Base-by-base conservation (phyloP, 2,113 vertebrate genomes). In the Protobothrops flavoviridis region DNA sequence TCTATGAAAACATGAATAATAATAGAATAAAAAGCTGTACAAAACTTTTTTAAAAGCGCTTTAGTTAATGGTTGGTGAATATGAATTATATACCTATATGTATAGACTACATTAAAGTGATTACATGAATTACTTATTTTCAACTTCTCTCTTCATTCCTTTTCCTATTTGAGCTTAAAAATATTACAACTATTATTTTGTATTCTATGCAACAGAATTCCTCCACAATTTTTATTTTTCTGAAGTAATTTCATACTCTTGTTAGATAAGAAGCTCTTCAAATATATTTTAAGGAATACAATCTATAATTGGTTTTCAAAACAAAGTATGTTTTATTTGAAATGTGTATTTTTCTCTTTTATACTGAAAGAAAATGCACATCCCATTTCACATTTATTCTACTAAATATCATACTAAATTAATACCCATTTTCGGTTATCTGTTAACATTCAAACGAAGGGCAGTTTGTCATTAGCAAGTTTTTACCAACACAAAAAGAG, bases 401-500 rank as follows among this genome's bases (percentile, higher is more conserved):
- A 94, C 85, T 69, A 33, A 93, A 93, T 50, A 90, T 29, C 39
- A 88, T 74, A 93, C 10, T 45, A 93, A 1, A 52, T 52, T 89
- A 89, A 89, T 21, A 94, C 23, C 20, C 88, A 64, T 23, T 23
- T 21, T 94, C 48, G 52, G 24, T 57, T 50, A 81, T 57, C 29
- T 59, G 56, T 53, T 57, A 90, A 74, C 1, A 93, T 24, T 45
- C 0, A 85, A 50, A 33, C 88, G 95, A 95, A 94, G 94, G 0
- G 33, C 26, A 48, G 45, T 74, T 91, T 88, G 10, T 50, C 2
- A 55, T 61, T 87, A 61, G 64, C 85, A 92, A 43, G 0, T 11
- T 33, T 87, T 93, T n/a, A 94, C 24, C 69, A 85, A 91, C 26
- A 90, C n/a, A 89, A n/a, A 50, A 15, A n/a, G 52, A 53, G 5